Base-by-base conservation (phyloP, 2,113 vertebrate species). In the Aphyosemion australe region DNA sequence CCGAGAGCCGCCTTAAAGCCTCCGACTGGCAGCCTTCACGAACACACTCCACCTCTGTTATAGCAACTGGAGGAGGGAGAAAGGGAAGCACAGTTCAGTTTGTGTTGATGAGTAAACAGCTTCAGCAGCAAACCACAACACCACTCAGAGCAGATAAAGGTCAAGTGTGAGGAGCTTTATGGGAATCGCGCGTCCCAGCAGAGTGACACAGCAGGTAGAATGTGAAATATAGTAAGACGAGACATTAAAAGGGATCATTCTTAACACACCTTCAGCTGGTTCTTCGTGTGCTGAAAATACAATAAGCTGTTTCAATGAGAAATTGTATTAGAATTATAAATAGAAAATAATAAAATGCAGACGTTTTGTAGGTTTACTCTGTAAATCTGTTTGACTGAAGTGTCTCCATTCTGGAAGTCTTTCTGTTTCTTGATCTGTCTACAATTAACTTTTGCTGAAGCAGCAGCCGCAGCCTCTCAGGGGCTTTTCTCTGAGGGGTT, bases 21-120 rank as follows among this genome's bases (percentile, higher is more conserved):
- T 98, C 96, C 0, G 97, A 98, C 87, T 94, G 94, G 72, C 92
- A 95, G 19, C 97, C 97, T 65, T 96, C 92, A 0, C 94, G 94
- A 50, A 99, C 90, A 0, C 91, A 93, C 80, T 95, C 95, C 42
- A 99, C 89, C 76, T 97, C 94, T 6, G 93, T 84, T 89, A 98
- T 92, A 0, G 91, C 94, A 83, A 98, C 96, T 98, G 92, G 49
- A 6, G 34, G 75, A 43, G 15, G 26, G 8, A 10, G 42, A 42
- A 15, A 8, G 5, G 34, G 37, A 19, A 21, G 5, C n/a, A 16
- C 19, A n/a, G 12, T 19, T 32, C n/a, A 45, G 14, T 4, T n/a
- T 11, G 11, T 63, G 53, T 74, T 74, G 39, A 56, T 43, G 72
- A 34, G 74, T 75, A 63, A 76, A 77, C 41, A 42, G 41, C 41